Percentiles rank a stretch among this genome's conserved stretches.
Evolutionary conservation across 1,140 invertebrate genomes (phyloP).

Genomic region (Drosophila saltans): DNA sequence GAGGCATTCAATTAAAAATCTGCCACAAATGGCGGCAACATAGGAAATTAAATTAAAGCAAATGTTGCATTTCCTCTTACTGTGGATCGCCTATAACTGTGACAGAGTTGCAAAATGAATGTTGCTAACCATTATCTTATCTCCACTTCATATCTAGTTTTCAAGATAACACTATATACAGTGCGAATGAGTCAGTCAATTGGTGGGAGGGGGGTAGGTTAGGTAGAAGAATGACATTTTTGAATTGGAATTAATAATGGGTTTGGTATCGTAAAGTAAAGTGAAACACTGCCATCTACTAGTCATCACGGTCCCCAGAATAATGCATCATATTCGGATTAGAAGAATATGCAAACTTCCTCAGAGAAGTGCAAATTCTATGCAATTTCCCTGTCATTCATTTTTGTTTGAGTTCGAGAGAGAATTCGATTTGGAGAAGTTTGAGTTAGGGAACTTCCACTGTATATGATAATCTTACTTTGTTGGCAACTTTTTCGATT

Average conservation of each 20-base stretch:
- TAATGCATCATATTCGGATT: too few relatives aligned
- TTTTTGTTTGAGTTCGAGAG: too few relatives aligned
- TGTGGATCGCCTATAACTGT: background rate
- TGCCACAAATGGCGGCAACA: slow-evolving; percentile 26
- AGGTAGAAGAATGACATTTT: background rate
- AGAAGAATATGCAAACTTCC: too few relatives aligned
- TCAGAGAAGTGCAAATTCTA: too few relatives aligned
- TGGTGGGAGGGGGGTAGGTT: too few relatives aligned
- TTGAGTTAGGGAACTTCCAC: too few relatives aligned
- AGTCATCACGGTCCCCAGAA: too few relatives aligned
- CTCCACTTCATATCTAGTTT: background rate
- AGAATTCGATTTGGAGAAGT: too few relatives aligned
- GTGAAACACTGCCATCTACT: too few relatives aligned
- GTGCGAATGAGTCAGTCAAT: background rate
- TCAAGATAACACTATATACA: background rate
- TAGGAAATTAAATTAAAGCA: slow-evolving; percentile 64
- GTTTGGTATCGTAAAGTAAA: background rate
- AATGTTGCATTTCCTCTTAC: slow-evolving; percentile 59
- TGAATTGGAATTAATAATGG: slow-evolving; percentile 1
- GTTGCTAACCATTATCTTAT: background rate
- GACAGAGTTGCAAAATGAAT: background rate
- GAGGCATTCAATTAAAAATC: slow-evolving; percentile 15
- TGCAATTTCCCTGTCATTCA: too few relatives aligned
- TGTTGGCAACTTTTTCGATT: too few relatives aligned
- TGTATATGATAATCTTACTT: too few relatives aligned